Evolutionary conservation across 2,888 invertebrate genomes (phyloP).

Genomic region (Philereme transversata): DNA sequence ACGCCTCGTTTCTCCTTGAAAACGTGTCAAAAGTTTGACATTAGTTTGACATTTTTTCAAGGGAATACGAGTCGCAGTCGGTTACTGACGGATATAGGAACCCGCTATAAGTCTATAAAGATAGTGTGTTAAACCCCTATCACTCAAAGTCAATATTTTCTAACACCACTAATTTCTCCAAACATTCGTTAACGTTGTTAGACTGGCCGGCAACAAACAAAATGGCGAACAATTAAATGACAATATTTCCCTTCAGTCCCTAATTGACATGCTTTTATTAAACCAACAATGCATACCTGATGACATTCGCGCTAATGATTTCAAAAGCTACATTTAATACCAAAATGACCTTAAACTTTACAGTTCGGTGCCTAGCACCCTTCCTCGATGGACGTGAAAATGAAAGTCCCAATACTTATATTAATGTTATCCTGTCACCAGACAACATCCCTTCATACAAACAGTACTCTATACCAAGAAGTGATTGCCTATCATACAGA

Average conservation of each 20-base stretch:
- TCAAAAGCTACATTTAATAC: conserved; percentile 49
- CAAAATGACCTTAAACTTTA: conserved; percentile 52
- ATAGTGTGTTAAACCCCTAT: background rate
- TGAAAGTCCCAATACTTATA: conserved; percentile 42
- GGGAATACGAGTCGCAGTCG: too few relatives aligned
- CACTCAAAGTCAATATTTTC: conserved; percentile 14
- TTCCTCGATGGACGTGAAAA: conserved; percentile 41
- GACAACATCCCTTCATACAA: conserved; percentile 27
- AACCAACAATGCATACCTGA: conserved; percentile 53
- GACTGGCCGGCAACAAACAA: conserved; percentile 31
- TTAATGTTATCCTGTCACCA: conserved; percentile 44
- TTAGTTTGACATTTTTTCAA: too few relatives aligned
- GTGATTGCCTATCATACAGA: conserved; percentile 61
- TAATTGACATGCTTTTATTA: conserved; percentile 76
- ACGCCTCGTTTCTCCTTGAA: too few relatives aligned
- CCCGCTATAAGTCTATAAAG: background rate
- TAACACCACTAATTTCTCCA: conserved; percentile 4
- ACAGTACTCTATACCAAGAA: conserved; percentile 52
- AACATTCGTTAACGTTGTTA: conserved; percentile 20
- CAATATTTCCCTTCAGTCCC: conserved; percentile 67
- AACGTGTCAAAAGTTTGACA: too few relatives aligned
- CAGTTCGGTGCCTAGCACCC: conserved; percentile 50
- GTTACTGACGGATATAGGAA: too few relatives aligned
- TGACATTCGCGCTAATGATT: conserved; percentile 67
- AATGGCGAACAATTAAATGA: conserved; percentile 57